Percentiles rank a stretch among this genome's conserved stretches.
Conservation (phyloP, 2,113 vertebrate species). For the Leucosticte australis region DNA sequence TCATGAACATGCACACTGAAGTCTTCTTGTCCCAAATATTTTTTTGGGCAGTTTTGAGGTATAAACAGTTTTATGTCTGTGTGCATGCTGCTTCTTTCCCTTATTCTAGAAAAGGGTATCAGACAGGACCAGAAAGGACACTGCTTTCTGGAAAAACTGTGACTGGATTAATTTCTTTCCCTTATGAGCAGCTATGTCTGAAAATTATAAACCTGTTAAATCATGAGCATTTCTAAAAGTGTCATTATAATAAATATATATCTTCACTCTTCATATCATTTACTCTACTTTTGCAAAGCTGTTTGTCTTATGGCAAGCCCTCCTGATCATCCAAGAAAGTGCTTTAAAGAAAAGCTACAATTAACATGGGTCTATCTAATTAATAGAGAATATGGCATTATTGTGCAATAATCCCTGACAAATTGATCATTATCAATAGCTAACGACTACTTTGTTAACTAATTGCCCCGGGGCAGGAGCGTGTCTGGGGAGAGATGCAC, state of each 20-base stretch:
- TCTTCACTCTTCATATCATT: background rate
- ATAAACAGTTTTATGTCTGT: background rate
- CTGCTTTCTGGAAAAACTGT: background rate
- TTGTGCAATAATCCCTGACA: constrained; percentile 48
- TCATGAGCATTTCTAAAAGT: constrained; percentile 18
- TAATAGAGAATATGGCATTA: constrained; percentile 3
- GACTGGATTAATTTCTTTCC: background rate
- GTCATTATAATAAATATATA: background rate
- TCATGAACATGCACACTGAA: background rate
- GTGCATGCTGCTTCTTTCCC: background rate
- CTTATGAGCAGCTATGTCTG: background rate
- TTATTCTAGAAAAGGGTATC: background rate
- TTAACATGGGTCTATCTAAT: constrained; percentile 64
- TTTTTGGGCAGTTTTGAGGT: background rate
- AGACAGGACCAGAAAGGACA: background rate
- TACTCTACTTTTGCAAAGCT: background rate
- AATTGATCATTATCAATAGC: constrained; percentile 68
- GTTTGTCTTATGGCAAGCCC: background rate
- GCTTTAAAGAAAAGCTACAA: constrained; percentile 18
- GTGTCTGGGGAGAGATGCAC: background rate
- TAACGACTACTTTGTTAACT: constrained; percentile 64
- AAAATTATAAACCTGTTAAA: constrained; percentile 15
- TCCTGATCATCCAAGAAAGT: background rate
- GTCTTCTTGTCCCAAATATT: background rate
- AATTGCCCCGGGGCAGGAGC: constrained; percentile 36